phyloP scores from a whole-genome alignment of 2,797 vertebrate genomes.

The Fringilla coelebs region DNA sequence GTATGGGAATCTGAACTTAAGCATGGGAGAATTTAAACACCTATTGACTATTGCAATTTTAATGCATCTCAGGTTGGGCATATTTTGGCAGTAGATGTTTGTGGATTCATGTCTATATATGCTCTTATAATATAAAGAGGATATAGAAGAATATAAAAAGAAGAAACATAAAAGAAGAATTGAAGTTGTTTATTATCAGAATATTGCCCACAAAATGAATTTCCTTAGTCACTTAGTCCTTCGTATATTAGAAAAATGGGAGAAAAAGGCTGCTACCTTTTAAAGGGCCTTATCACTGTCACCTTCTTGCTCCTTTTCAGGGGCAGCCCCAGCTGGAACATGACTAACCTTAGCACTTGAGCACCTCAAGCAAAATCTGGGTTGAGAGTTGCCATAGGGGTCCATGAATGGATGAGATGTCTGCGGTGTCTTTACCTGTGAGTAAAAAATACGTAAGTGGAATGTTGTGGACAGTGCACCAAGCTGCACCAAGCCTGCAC shows the following conservation, averaged over 20 bases:
- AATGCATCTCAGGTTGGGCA: background rate
- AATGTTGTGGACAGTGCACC: fast-evolving
- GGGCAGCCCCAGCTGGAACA: background rate
- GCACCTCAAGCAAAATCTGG: background rate
- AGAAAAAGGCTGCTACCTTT: background rate
- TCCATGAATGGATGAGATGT: fast-evolving
- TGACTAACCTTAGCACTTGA: background rate
- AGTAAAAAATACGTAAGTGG: fast-evolving
- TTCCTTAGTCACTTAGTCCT: background rate
- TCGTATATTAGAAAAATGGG: background rate
- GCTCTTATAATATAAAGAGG: background rate
- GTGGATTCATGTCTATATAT: background rate
- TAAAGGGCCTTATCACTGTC: background rate
- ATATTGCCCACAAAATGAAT: background rate
- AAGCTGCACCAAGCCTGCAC: background rate
- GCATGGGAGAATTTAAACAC: background rate
- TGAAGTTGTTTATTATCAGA: background rate
- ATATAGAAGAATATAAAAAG: background rate
- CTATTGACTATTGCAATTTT: background rate
- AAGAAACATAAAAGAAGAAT: background rate
- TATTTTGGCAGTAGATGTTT: background rate
- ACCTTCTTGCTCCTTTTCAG: background rate
- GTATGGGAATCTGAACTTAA: background rate
- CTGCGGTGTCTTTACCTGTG: background rate
- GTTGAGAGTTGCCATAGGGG: background rate